Conservation (phyloP, 2,888 invertebrate species). For the Cheilosia impressa region DNA sequence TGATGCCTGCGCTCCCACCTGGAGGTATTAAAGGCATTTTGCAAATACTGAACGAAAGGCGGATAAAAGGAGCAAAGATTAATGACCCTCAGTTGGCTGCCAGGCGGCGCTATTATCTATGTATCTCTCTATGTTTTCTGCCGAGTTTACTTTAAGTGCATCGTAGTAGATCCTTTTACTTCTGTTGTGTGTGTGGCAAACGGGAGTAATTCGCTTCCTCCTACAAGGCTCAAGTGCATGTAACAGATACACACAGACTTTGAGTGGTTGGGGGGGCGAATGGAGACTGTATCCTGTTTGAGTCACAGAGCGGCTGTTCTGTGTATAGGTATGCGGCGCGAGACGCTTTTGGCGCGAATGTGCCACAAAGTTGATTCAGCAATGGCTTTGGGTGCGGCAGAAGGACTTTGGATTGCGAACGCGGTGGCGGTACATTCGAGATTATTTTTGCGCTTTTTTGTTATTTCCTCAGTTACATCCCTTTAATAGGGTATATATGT, state of each 20-base stretch:
- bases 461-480: not conserved
- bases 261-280: not conserved
- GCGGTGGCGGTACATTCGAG: constrained; percentile 20
- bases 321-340: not conserved
- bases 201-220: constrained; percentile 62
- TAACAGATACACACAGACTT: constrained; percentile 29
- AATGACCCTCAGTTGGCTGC: constrained; percentile 72
- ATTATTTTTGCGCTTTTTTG: constrained; percentile 26
- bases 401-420: constrained; percentile 17
- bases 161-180: constrained; percentile 57
- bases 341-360: constrained; percentile 51
- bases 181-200: constrained; percentile 26
- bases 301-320: constrained; percentile 21
- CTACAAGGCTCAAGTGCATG: constrained; percentile 56
- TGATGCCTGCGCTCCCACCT: constrained; percentile 58
- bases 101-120: constrained; percentile 73
- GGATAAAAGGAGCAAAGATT: constrained; percentile 75
- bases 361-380: constrained; percentile 59
- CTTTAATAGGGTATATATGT: not conserved
- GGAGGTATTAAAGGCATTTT: constrained; percentile 67
- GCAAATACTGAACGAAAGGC: constrained; percentile 63
- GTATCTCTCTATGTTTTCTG: constrained; percentile 52
- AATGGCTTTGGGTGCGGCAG: constrained; percentile 15
- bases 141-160: constrained; percentile 62
- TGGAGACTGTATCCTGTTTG: constrained; percentile 40